phyloP scores from a whole-genome alignment of 2,888 invertebrate species.

The Hartigia nigra region DNA sequence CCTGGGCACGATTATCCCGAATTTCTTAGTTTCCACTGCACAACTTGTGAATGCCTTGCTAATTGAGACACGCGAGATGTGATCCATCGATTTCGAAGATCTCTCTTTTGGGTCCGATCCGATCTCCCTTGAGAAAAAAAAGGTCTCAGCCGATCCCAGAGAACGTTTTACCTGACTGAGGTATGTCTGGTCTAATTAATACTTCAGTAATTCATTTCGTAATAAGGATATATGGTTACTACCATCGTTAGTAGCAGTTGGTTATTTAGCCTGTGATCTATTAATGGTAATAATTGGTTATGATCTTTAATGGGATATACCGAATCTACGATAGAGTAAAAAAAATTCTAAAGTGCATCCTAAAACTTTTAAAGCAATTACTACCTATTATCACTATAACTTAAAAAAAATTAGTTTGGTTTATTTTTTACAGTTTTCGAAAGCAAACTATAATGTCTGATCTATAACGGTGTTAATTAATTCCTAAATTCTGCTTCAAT shows the following conservation, averaged over 20 bases:
- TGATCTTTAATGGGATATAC: not conserved
- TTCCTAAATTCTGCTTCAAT: not conserved
- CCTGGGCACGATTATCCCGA: not conserved
- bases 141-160: not conserved
- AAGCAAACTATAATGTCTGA: not conserved
- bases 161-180: not conserved
- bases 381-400: not conserved
- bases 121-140: not conserved
- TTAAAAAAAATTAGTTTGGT: too few relatives aligned
- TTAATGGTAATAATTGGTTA: not conserved
- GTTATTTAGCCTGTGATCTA: not conserved
- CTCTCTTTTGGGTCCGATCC: not conserved
- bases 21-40: not conserved
- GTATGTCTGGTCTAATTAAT: not conserved
- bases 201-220: not conserved
- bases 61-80: not conserved
- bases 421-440: not conserved
- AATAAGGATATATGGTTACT: not conserved
- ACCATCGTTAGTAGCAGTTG: not conserved
- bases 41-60: not conserved
- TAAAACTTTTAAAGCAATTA: not conserved
- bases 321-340: not conserved
- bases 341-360: not conserved
- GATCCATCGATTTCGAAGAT: not conserved
- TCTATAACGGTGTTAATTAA: not conserved